phyloP scores from a whole-genome alignment of 2,113 vertebrate species.

The Myrmecophaga tridactyla region DNA sequence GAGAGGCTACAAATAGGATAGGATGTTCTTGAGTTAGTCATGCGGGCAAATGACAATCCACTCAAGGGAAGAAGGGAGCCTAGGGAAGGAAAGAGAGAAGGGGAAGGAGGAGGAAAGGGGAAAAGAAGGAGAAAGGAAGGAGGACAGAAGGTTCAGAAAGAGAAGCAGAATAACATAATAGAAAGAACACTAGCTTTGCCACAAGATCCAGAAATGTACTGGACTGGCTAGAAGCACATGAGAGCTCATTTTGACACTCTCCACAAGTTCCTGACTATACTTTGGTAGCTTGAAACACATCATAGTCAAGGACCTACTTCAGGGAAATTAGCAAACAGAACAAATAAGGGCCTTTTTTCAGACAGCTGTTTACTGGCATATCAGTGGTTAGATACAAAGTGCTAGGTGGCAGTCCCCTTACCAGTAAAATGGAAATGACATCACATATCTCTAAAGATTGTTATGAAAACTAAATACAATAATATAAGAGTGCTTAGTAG shows the following conservation, averaged over 20 bases:
- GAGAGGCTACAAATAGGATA: not conserved
- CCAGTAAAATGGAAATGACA: not conserved
- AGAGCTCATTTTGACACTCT: not conserved
- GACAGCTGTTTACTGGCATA: not conserved
- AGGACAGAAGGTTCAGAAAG: rapidly evolving
- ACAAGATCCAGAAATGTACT: not conserved
- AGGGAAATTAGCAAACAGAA: not conserved
- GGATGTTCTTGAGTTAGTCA: not conserved
- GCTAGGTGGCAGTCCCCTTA: not conserved
- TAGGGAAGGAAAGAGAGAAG: too few species aligned
- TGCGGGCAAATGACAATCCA: not conserved
- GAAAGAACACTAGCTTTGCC: not conserved
- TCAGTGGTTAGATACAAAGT: not conserved
- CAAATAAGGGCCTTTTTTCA: not conserved
- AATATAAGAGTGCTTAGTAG: not conserved
- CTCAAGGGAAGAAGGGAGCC: rapidly evolving
- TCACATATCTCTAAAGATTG: not conserved
- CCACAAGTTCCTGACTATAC: not conserved
- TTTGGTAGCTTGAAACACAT: not conserved
- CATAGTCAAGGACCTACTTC: not conserved
- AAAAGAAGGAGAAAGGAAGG: not conserved
- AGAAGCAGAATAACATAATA: not conserved
- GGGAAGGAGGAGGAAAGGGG: too few species aligned
- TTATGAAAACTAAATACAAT: not conserved
- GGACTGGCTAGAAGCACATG: rapidly evolving